phyloP scores from a whole-genome alignment of 2,888 invertebrate species.

The Myopa tessellatipennis region DNA sequence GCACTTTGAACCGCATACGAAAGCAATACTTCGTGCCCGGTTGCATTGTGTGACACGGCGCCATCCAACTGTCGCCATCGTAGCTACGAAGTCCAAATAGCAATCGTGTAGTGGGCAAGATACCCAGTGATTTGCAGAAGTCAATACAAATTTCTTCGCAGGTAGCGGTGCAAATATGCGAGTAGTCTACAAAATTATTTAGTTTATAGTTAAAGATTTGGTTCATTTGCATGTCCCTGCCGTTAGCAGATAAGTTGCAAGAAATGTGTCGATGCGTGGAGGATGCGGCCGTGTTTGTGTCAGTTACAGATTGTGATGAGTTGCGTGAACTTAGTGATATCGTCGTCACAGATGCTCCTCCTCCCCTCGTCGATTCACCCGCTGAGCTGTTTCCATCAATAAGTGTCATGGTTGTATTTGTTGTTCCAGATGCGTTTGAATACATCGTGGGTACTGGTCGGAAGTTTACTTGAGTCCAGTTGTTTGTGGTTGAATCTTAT shows the following conservation, averaged over 20 bases:
- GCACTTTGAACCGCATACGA: slow-evolving; percentile 82
- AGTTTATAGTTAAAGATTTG: slow-evolving; percentile 60
- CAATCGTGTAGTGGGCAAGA: slow-evolving; percentile 81
- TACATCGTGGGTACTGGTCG: neutral
- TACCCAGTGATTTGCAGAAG: slow-evolving; percentile 78
- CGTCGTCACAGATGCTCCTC: slow-evolving; percentile 42
- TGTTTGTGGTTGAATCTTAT: slow-evolving; percentile 13
- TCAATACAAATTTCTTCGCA: slow-evolving; percentile 78
- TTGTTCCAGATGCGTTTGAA: slow-evolving; percentile 49
- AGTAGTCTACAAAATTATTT: slow-evolving; percentile 55
- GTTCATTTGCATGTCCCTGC: slow-evolving; percentile 51
- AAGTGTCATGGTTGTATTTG: slow-evolving; percentile 50
- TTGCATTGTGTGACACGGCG: slow-evolving; percentile 73
- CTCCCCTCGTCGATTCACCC: slow-evolving; percentile 36
- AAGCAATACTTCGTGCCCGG: slow-evolving; percentile 75
- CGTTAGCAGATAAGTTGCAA: neutral
- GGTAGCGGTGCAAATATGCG: slow-evolving; percentile 57
- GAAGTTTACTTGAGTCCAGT: slow-evolving; percentile 30
- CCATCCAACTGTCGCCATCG: slow-evolving; percentile 75
- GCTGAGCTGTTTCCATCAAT: slow-evolving; percentile 55
- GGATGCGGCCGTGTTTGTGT: neutral
- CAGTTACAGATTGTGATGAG: slow-evolving; percentile 18
- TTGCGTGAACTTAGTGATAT: slow-evolving; percentile 48
- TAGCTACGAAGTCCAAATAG: slow-evolving; percentile 80
- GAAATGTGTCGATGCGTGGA: neutral